Percentiles rank a stretch among this genome's conserved stretches.
These are phyloP conservation scores for Teinopalpus imperialis DNA, from an alignment of 2,888 invertebrate genomes.

Conservation along the genomic window DNA sequence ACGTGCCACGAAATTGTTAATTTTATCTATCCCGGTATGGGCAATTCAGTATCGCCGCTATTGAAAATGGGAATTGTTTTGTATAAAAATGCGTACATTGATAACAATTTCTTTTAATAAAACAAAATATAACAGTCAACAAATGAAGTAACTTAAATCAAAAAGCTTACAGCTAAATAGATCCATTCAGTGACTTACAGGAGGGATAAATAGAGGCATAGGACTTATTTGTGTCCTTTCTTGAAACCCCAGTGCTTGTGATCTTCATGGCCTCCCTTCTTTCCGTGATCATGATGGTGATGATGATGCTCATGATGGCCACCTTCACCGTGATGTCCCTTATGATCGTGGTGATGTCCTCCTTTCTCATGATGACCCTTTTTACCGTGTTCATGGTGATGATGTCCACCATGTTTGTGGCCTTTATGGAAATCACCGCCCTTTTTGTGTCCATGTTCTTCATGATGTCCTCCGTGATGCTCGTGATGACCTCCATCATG, in stretches of 20 bases:
- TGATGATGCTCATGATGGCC: constrained; percentile 90
- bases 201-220: constrained; percentile 36
- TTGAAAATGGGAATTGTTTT: constrained; percentile 14
- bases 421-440: constrained; percentile 91
- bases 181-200: constrained; percentile 53
- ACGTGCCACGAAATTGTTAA: constrained; percentile 47
- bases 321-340: constrained; percentile 89
- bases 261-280: constrained; percentile 91
- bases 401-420: constrained; percentile 89
- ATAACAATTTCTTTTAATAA: constrained; percentile 44
- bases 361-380: constrained; percentile 92
- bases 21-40: constrained; percentile 35
- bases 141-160: constrained; percentile 45
- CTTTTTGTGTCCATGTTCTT: constrained; percentile 90
- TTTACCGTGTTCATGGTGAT: constrained; percentile 90
- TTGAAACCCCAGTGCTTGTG: constrained; percentile 91
- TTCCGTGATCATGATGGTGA: constrained; percentile 88
- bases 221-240: constrained; percentile 69
- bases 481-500: constrained; percentile 91
- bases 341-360: constrained; percentile 89
- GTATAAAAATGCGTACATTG: constrained; percentile 8
- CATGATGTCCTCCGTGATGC: constrained; percentile 89
- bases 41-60: constrained; percentile 8
- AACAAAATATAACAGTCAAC: constrained; percentile 66
- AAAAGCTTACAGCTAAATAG: constrained; percentile 53